Evolutionary conservation across 2,113 vertebrate genomes (phyloP).

Genomic region (Megaptera novaeangliae): DNA sequence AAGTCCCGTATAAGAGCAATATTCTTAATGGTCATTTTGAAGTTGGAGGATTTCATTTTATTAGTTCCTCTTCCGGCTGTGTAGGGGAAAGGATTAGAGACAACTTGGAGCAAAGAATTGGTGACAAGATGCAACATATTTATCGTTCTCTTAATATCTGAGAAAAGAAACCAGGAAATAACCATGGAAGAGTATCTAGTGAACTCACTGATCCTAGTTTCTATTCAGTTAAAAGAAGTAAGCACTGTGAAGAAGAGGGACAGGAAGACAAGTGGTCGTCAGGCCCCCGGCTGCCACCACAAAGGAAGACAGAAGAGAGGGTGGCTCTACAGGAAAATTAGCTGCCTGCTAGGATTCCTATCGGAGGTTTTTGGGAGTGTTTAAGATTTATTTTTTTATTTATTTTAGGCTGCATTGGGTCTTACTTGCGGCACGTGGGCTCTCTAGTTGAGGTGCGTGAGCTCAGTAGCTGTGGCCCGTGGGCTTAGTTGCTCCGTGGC

Average conservation of each 20-base stretch:
- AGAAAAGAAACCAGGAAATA: background rate
- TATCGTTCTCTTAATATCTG: background rate
- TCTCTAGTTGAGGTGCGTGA: too few species aligned
- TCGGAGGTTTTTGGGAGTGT: background rate
- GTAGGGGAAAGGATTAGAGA: background rate
- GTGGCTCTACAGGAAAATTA: background rate
- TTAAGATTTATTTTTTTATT: too few species aligned
- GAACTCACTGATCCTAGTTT: background rate
- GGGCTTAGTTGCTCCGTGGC: too few species aligned
- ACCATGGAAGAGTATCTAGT: background rate
- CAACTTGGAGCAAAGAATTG: background rate
- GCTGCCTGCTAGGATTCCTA: background rate
- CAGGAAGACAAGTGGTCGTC: background rate
- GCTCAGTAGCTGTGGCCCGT: too few species aligned
- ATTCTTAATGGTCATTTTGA: background rate
- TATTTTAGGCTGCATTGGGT: too few species aligned
- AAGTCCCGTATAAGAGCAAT: too few species aligned
- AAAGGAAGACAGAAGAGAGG: background rate
- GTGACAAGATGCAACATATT: background rate
- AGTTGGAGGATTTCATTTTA: background rate
- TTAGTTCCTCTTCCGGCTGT: background rate
- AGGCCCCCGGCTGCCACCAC: background rate
- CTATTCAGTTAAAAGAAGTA: background rate
- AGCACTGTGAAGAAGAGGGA: background rate
- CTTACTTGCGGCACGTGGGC: too few species aligned